Evolutionary conservation across 2,113 vertebrate genomes (phyloP).

Genomic region (Hipposideros armiger): DNA sequence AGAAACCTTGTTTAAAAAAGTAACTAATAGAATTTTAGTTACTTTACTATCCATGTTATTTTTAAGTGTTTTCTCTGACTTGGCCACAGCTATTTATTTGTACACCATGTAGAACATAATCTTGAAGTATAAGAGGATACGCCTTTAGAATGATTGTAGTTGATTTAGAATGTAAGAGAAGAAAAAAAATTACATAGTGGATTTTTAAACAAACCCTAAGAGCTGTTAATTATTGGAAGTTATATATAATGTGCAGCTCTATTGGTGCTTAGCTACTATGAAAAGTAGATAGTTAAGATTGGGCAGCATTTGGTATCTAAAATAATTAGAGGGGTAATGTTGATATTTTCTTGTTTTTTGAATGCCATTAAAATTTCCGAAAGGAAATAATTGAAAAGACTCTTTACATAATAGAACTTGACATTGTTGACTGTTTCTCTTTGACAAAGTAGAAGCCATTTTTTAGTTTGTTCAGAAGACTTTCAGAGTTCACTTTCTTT

Average conservation of each 20-base stretch:
- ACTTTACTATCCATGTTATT: conserved; percentile 20
- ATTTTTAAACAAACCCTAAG: not conserved
- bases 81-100: not conserved
- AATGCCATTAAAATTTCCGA: conserved; percentile 8
- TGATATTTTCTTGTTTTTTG: conserved; percentile 48
- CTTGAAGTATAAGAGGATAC: not conserved
- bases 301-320: conserved; percentile 36
- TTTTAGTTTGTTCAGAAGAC: not conserved
- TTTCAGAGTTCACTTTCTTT: conserved; percentile 29
- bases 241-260: not conserved
- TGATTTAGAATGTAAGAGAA: conserved; percentile 47
- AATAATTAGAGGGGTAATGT: conserved; percentile 21
- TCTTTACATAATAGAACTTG: not conserved
- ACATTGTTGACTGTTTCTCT: conserved; percentile 47
- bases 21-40: conserved; percentile 5
- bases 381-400: conserved; percentile 48
- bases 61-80: conserved; percentile 25
- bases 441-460: conserved; percentile 48
- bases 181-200: not conserved
- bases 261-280: not conserved
- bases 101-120: not conserved
- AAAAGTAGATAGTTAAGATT: not conserved
- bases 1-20: not conserved
- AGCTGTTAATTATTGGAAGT: conserved; percentile 23
- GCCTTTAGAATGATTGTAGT: conserved; percentile 6